phyloP scores from a whole-genome alignment of 2,797 vertebrate genomes.

The Hemitrygon akajei region DNA sequence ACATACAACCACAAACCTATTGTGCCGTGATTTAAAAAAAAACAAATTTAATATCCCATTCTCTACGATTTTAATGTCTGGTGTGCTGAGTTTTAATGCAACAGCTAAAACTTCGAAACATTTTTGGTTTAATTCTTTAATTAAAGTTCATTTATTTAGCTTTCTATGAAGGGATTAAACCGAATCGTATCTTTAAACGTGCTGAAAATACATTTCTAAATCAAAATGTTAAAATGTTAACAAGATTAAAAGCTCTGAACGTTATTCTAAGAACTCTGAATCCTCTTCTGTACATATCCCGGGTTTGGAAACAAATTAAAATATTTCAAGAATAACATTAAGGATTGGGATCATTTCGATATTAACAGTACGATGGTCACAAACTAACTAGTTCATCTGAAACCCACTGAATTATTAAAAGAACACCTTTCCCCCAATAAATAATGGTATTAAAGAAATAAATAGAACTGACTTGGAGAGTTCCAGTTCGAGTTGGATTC shows the following conservation, averaged over 20 bases:
- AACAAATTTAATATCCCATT: background rate
- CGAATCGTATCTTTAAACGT: background rate
- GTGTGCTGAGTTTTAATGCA: background rate
- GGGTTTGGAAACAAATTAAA: background rate
- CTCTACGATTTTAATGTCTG: background rate
- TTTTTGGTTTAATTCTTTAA: background rate
- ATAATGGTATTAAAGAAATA: background rate
- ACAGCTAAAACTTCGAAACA: background rate
- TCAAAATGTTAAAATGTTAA: background rate
- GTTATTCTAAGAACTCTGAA: background rate
- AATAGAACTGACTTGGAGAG: background rate
- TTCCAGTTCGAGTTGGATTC: background rate
- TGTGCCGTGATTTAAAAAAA: background rate
- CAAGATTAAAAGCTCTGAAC: background rate
- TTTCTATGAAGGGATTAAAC: background rate
- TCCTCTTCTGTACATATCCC: no score
- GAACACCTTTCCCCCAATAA: background rate
- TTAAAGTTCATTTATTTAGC: background rate
- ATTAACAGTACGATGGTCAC: background rate
- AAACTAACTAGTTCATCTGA: background rate
- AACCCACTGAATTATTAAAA: background rate
- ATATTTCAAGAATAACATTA: no score
- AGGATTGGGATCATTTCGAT: background rate
- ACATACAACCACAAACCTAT: background rate
- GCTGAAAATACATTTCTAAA: background rate